Evolutionary conservation across 2,797 vertebrate species (phyloP).

Genomic region (Graptemys geographica): DNA sequence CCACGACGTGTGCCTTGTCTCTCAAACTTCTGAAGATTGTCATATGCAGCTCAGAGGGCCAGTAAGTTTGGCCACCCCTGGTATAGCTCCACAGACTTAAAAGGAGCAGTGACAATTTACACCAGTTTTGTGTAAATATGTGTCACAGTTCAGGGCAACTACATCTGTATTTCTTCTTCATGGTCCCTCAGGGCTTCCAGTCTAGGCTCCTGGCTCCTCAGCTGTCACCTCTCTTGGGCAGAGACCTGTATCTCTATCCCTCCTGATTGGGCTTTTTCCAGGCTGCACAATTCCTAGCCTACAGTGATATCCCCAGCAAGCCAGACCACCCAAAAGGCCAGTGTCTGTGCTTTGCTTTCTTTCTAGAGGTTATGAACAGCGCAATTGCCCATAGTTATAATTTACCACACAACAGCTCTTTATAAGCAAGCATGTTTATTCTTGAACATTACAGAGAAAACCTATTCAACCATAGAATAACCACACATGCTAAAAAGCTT

Average conservation of each 20-base stretch:
- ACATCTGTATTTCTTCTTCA: background rate
- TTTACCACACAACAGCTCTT: background rate
- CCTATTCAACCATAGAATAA: background rate
- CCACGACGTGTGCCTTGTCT: too few species aligned
- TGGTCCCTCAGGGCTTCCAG: background rate
- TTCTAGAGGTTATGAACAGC: background rate
- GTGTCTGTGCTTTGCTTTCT: background rate
- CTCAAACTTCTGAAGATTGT: too few species aligned
- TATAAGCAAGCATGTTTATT: background rate
- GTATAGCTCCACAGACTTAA: too few species aligned
- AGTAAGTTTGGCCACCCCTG: too few species aligned
- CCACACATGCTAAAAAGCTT: background rate
- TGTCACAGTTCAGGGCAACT: background rate
- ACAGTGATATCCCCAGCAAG: background rate
- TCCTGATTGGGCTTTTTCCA: background rate
- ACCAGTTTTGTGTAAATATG: background rate
- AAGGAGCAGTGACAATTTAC: too few species aligned
- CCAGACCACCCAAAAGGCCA: background rate
- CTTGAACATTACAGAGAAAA: background rate
- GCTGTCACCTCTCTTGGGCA: background rate
- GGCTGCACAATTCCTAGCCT: background rate
- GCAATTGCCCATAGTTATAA: background rate
- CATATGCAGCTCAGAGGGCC: too few species aligned
- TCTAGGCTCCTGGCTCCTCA: background rate
- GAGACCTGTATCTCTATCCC: background rate